These are phyloP conservation scores for Ranitomeya variabilis DNA, from an alignment of 2,113 vertebrate species.

Conservation along the genomic window DNA sequence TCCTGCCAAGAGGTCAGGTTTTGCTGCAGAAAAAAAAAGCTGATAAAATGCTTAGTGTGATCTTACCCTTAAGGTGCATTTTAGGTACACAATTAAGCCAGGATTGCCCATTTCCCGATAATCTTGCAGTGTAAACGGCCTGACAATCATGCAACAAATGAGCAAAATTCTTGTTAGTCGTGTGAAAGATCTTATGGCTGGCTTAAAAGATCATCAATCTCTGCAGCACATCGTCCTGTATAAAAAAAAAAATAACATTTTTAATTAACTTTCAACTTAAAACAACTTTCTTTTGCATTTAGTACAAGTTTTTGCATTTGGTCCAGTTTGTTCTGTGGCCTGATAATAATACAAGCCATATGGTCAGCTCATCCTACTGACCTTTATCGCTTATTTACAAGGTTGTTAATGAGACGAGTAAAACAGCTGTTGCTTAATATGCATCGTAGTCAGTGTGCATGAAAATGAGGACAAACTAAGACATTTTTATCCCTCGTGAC, in stretches of 20 bases:
- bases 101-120: no score
- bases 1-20: no score
- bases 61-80: no score
- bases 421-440: slow-evolving; percentile 19
- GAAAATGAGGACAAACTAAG: background rate
- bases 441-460: background rate
- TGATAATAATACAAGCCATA: background rate
- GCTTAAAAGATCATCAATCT: no score
- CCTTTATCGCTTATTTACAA: slow-evolving; percentile 21
- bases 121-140: no score
- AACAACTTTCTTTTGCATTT: background rate
- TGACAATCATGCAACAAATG: no score
- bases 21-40: no score
- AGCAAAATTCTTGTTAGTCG: no score
- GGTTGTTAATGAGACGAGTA: slow-evolving; percentile 2
- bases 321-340: background rate
- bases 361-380: slow-evolving; percentile 13
- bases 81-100: no score
- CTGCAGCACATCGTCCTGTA: no score
- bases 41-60: no score
- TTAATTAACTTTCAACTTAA: background rate
- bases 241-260: background rate
- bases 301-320: background rate
- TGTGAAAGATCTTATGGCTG: no score
- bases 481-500: background rate